Base-by-base conservation (phyloP, 1,140 invertebrate genomes). In the Augochlora pura region DNA sequence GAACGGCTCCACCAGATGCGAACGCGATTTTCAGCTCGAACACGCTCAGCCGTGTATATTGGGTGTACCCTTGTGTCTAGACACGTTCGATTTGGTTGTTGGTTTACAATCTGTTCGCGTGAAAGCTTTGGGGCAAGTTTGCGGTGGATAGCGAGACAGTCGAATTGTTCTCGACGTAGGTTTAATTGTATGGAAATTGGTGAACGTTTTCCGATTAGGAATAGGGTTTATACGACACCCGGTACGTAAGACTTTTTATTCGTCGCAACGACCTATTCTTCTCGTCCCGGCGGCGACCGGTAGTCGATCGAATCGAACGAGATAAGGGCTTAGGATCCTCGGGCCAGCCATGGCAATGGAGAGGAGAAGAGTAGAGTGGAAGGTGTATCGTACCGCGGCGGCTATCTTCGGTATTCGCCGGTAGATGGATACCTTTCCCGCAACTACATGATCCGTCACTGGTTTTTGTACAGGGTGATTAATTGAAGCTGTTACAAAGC, bases 301-400 rank as follows among this genome's bases (percentile, higher is more conserved):
- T 32, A 69, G 52, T 69, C 52, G 32, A 69, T 69, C 27, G 27
- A 38, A 57, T 32, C 38, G 8, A 18, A 52, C 23, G 42, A 52
- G 46, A 67, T 52, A 67, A 67, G 16, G 27, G 39, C n/a, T 66
- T 25, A 38, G 27, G 14, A 49, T 38, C 42, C 27, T 18, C 21
- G 9, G 9, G n/a, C 8, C 1, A 18, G 14, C 23, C 16, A 52
- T 67, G 46, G 65, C 49, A 67, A 49, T 49, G 39, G 4, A 18
- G 27, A 21, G 38, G 54, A 9, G n/a, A n/a, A 23, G 54, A 57
- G 21, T 57, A 23, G 54, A 57, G 21, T 57, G 21, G 54, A 23
- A 12, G 1, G 27, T 75, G 65, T 42, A 77, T 82, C 62, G 70
- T 77, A 82, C 32, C 32, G 32, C 32, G 32, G 32, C 32, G 32